Percentiles rank a stretch among this genome's conserved stretches.
Evolutionary conservation across 2,888 invertebrate species (phyloP).

Genomic region (Trichogramma dendrolimi): DNA sequence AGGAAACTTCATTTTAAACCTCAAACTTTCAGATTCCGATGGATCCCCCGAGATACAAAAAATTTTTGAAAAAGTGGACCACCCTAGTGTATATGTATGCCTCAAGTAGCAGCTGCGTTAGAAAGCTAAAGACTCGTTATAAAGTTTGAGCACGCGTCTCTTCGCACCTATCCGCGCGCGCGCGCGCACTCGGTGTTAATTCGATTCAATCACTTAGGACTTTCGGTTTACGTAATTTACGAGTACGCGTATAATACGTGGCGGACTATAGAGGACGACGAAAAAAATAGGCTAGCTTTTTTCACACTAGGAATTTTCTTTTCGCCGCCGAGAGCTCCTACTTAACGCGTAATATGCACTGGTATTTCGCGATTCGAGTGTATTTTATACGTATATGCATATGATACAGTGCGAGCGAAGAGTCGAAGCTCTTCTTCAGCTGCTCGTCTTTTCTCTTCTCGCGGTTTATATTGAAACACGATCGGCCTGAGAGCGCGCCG

Average conservation of each 20-base stretch:
- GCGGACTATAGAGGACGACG: neutral
- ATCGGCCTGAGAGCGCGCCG: conserved; percentile 51
- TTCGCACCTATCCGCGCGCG: no score
- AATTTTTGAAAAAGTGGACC: no score
- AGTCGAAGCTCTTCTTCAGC: neutral
- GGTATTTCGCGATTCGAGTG: neutral
- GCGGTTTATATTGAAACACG: conserved; percentile 50
- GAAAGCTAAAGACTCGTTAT: no score
- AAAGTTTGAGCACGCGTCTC: no score
- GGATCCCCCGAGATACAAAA: no score
- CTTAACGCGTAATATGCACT: neutral
- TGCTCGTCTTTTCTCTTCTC: conserved; percentile 25
- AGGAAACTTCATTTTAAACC: no score
- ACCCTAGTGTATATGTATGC: no score
- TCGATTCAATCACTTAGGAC: no score
- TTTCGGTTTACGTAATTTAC: no score
- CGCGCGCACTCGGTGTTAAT: no score
- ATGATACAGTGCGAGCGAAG: neutral
- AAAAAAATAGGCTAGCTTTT: neutral
- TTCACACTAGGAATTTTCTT: neutral
- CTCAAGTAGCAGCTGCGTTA: no score
- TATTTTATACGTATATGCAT: neutral
- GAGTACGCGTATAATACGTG: neutral
- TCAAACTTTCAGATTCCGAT: no score
- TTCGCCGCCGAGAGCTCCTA: neutral